Evolutionary conservation across 2,797 vertebrate genomes (phyloP).

Genomic region (Halcyon smyrnensis): DNA sequence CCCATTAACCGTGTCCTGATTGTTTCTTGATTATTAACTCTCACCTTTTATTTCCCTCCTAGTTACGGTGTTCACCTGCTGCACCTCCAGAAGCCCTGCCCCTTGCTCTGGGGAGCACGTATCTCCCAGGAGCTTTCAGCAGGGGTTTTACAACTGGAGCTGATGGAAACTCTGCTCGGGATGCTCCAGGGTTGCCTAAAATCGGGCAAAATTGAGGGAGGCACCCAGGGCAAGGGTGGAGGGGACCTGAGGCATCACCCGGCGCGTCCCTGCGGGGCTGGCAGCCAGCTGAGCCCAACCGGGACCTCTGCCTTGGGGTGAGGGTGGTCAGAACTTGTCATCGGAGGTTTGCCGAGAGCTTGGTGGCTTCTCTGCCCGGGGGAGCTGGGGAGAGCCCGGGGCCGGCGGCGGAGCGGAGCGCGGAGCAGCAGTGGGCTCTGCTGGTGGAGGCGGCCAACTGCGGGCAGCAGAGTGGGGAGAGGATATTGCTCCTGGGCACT

Average conservation of each 20-base stretch:
- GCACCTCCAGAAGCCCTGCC: not conserved
- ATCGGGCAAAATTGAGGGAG: rapidly evolving
- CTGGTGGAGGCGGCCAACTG: not conserved
- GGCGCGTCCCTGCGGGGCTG: not conserved
- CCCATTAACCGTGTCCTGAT: not conserved
- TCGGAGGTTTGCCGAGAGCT: not conserved
- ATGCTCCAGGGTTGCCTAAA: not conserved
- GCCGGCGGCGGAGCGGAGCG: not conserved
- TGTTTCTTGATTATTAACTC: not conserved
- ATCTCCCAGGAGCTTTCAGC: rapidly evolving
- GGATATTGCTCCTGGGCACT: not conserved
- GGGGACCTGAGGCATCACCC: not conserved
- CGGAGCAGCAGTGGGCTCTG: constrained; percentile 45
- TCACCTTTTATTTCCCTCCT: not conserved
- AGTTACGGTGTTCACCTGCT: not conserved
- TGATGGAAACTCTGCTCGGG: rapidly evolving
- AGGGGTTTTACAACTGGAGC: rapidly evolving
- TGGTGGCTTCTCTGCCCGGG: too few species aligned
- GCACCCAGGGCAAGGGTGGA: not conserved
- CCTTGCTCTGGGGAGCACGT: not conserved
- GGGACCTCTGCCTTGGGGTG: rapidly evolving
- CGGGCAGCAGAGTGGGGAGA: not conserved
- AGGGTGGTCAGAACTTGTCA: rapidly evolving
- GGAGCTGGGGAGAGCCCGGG: not conserved
- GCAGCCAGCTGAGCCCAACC: not conserved